Conservation (phyloP, 1,140 invertebrate species). For the Drosophila trapezifrons region DNA sequence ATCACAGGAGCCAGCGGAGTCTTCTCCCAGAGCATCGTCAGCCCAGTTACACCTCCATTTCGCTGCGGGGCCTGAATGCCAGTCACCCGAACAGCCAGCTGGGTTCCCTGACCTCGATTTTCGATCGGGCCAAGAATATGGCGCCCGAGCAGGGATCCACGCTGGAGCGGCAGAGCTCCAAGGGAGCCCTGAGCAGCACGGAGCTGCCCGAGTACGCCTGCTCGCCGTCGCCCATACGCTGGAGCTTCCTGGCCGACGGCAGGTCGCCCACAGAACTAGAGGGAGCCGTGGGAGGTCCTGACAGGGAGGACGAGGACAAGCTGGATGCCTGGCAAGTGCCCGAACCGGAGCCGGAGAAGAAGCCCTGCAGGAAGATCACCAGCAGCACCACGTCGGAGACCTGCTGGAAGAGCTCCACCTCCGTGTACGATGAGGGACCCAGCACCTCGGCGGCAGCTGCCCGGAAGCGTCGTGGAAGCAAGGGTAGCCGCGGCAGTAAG, state of each 20-base stretch:
- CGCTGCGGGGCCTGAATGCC: slow-evolving; percentile 70
- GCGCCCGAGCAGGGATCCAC: slow-evolving; percentile 61
- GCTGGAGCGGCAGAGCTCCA: slow-evolving; percentile 72
- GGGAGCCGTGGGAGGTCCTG: slow-evolving; percentile 38
- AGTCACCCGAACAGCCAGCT: slow-evolving; percentile 72
- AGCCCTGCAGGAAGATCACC: slow-evolving; percentile 63
- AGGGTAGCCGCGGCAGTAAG: slow-evolving; percentile 22
- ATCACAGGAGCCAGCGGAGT: slow-evolving; percentile 47
- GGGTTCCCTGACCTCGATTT: slow-evolving; percentile 79
- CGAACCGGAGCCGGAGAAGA: slow-evolving; percentile 60
- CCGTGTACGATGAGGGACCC: slow-evolving; percentile 63
- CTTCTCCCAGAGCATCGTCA: slow-evolving; percentile 66
- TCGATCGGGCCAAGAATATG: slow-evolving; percentile 74
- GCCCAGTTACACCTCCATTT: slow-evolving; percentile 81
- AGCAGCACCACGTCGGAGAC: slow-evolving; percentile 26
- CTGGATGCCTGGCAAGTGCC: slow-evolving; percentile 59
- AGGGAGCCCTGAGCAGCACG: slow-evolving; percentile 69
- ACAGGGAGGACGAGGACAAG: slow-evolving; percentile 35
- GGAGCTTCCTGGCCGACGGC: slow-evolving; percentile 82
- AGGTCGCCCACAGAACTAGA: slow-evolving; percentile 71
- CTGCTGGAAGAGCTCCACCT: slow-evolving; percentile 46
- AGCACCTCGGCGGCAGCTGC: slow-evolving; percentile 68
- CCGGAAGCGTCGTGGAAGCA: slow-evolving; percentile 69
- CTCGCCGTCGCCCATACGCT: slow-evolving; percentile 80
- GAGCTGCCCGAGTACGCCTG: slow-evolving; percentile 82